Base-by-base conservation (phyloP, 2,113 vertebrate genomes). In the Sebastes schlegelii region DNA sequence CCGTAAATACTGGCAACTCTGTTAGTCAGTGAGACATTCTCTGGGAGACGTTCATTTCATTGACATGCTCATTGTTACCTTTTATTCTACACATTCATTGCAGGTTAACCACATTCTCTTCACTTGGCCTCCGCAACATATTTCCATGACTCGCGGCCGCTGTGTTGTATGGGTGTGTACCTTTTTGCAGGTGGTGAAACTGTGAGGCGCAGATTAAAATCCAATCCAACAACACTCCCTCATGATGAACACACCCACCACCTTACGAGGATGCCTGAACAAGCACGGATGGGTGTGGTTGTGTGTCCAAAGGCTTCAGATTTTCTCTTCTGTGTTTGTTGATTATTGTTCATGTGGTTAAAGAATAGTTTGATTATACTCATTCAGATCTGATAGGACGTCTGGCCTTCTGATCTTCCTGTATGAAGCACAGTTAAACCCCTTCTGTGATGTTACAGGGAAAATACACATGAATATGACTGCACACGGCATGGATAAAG, bases 161-260 rank as follows among this genome's bases (percentile, higher is more conserved):
- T 80, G 40, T 75, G 58, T 79, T 87, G 14, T 60, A 69, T 86
- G 88, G 91, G 92, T 51, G 91, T 93, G 83, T 77, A 60, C 77
- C 16, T 79, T 63, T 17, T 43, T 43, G 23, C 77, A 80, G 88
- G 85, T 91, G 88, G 61, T 83, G 80, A 85, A 86, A 91, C 83
- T n/a, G 11, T 61, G 60, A 68, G 58, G 23, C 72, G 52, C 34
- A 77, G 62, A 88, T 77, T 89, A 82, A 84, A 91, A 84, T 84
- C 21, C 73, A 77, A 71, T 55, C 55, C 0, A 13, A 62, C 51
- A 82, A 48, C 79, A 78, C 76, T 68, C 86, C 89, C 73, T 86
- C 45, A 6, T 17, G 12, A 43, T 49, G 51, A 52, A 86, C 84
- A 91, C 91, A 84, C 91, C 88, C 71, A 84, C 68, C 48, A 16